Evolutionary conservation across 2,888 invertebrate genomes (phyloP), one percentile per base, ranked within the genome.

Genomic region (Tetanocera ferruginea): DNA sequence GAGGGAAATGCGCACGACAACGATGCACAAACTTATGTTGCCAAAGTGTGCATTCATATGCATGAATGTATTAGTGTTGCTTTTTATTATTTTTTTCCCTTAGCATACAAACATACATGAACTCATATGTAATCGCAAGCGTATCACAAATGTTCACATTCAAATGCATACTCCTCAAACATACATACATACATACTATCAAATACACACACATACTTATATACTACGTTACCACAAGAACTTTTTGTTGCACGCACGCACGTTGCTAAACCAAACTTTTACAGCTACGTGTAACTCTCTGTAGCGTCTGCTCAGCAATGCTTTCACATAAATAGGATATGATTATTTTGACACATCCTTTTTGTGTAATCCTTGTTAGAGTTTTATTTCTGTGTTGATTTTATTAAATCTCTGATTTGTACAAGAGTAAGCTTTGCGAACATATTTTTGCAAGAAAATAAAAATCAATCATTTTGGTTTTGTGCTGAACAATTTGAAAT

Each of bases 291-390:
- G n/a, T n/a, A n/a, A n/a, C n/a, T n/a, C n/a, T 67, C 19, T 67
- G 43, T 5, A 51, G 51, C 28, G 51, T 28, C 25, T 69, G 9
- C 51, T 28, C 11, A 69, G 23, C 51, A 25, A 51, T 25, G 51
- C 69, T 25, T 51, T 69, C 25, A 49, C 28, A 51, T 51, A 69
- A 51, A 69, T 23, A 23, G 69, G 25, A 51, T 51, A 49, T 51
- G 69, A 69, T 69, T 69, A 49, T 51, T 49, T 69, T 69, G 69
- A 51, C 69, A 69, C 51, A 28, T 51, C 23, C 66, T 67, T 3
- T 43, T 6, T 23, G 43, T 37, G 19, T 3, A 17, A 28, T 51
- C 51, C 51, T 69, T 23, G 17, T 60, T 60, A 43, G 43, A 43
- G 43, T 1, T 43, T 43, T 11, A 43, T 14, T 11, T 43, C 14